Base-by-base conservation (phyloP, 2,113 vertebrate species). In the Prietella phreatophila region DNA sequence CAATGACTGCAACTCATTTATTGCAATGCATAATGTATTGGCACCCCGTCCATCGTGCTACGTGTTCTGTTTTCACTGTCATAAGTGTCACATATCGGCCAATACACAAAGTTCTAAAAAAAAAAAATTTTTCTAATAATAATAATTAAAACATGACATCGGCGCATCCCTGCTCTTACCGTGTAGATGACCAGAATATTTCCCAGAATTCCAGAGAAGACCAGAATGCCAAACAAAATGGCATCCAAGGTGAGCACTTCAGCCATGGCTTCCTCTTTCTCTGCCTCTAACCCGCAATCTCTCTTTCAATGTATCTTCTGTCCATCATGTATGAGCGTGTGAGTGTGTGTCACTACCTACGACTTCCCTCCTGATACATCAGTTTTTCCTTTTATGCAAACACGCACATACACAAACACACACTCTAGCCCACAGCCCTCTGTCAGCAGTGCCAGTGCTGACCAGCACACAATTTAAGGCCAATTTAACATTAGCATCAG, bases 161-260 rank as follows among this genome's bases (percentile, higher is more conserved):
- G 17, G 71, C 3, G 13, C 55, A 81, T 25, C n/a, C 10, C 7
- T 10, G 1, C 27, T 88, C 94, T 95, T 88, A 96, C 95, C 94
- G 93, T 93, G 91, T 92, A 91, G 91, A 96, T 96, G 92, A 96
- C 95, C 91, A 94, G 80, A 60, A 95, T 83, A 90, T 96, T 96
- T 89, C 95, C 96, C 27, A 96, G 79, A 82, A 96, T 95, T 27
- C 96, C 96, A 56, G 93, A 94, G 88, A 95, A 93, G 5, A 96
- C 95, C 78, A 96, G 89, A 36, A 96, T 11, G 4, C 95, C 96
- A 85, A 96, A 96, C 75, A 95, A 75, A 88, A 95, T 82, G 33
- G 95, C 96, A 0, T 96, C 95, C 63, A 94, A 90, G 30, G 93
- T 93, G 53, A 95, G 93, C 42, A 91, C 92, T 56, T 94, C 86